Conservation (phyloP, 2,888 invertebrate genomes). For the Adelognathus sp. region DNA sequence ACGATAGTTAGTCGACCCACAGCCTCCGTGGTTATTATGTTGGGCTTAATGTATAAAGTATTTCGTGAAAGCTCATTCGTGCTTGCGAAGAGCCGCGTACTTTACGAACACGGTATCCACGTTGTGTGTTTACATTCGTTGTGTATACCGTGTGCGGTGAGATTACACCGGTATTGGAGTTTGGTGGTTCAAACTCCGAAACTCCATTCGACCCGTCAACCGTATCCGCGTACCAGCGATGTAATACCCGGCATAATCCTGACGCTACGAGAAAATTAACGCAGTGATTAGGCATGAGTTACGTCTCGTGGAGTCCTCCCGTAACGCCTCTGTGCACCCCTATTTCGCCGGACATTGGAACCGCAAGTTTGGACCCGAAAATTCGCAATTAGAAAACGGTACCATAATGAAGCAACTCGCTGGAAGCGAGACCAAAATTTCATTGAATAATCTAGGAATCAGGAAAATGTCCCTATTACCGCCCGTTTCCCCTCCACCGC, state of each 20-base stretch:
- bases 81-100: neutral
- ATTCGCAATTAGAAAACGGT: neutral
- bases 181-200: conserved; percentile 55
- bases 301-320: conserved; percentile 22
- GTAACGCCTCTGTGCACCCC: neutral
- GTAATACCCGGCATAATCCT: conserved; percentile 45
- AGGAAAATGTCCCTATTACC: too few relatives aligned
- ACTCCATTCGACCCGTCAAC: conserved; percentile 55
- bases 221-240: conserved; percentile 3
- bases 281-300: conserved; percentile 46
- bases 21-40: conserved; percentile 49
- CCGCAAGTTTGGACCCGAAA: neutral
- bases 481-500: too few relatives aligned
- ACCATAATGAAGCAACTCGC: too few relatives aligned
- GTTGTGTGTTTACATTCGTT: conserved; percentile 3
- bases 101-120: conserved; percentile 9
- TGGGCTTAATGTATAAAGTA: conserved; percentile 49
- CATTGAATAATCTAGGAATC: too few relatives aligned
- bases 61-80: conserved; percentile 19
- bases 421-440: too few relatives aligned
- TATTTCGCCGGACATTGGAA: neutral
- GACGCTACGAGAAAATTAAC: conserved; percentile 48
- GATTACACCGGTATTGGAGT: conserved; percentile 58
- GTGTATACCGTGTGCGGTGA: conserved; percentile 42
- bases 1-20: conserved; percentile 19